Evolutionary conservation across 1,140 invertebrate species (phyloP), one percentile per base, ranked within the genome.

Genomic region (Drosophila miranda): DNA sequence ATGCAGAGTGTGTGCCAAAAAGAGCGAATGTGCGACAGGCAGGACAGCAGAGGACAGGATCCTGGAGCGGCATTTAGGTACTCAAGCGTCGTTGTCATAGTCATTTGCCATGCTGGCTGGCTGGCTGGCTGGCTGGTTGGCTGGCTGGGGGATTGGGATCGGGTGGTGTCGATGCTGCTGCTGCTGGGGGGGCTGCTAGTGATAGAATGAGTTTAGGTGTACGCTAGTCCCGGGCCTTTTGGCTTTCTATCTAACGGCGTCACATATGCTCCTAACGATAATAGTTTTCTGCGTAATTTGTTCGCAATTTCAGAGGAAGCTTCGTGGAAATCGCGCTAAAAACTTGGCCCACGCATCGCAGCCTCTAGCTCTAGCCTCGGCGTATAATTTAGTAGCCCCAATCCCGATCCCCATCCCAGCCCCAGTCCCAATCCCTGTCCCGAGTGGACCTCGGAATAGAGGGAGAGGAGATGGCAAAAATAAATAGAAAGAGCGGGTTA

Each of bases 221-320:
- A 23, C 38, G 16, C 42, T 11, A 30, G 8, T 42, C 56, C 59
- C 63, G 55, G 64, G 63, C 68, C 57, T 73, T 38, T 60, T 70
- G 60, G 57, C 64, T 71, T 71, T 77, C 71, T 57, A 66, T 70
- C 79, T 60, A 82, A 74, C 77, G 67, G 74, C 73, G 81, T 82
- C 84, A 76, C 84, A 89, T 89, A 89, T 89, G 84, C 86, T 80
- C 49, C 86, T 87, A 89, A 89, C 84, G 84, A 89, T 89, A 89
- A 89, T 89, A 89, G 84, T 89, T 89, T 89, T 89, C 84, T 89
- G 86, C 84, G 84, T 89, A 89, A 89, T 89, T 89, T 89, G 84
- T 89, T 89, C 74, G 80, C 73, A 74, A 88, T 87, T 87, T 88
- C 55, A 73, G 83, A 76, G 68, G 44, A 69, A 73, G 74, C 70